Base-by-base conservation (phyloP, 1,140 invertebrate genomes). In the Platorchestia sp. region DNA sequence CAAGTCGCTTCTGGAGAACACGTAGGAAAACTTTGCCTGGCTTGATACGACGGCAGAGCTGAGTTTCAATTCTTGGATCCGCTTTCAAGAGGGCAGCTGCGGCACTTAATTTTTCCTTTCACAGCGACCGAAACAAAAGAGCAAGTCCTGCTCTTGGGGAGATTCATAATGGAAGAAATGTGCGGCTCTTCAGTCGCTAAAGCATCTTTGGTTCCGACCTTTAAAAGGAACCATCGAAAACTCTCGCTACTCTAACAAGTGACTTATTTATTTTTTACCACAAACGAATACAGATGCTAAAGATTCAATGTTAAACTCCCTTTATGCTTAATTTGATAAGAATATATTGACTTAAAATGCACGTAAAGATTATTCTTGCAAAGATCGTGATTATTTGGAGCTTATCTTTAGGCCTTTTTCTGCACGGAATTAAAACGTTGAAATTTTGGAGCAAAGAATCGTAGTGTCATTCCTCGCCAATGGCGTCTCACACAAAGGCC, bases 11-110 rank as follows among this genome's bases (percentile, higher is more conserved):
- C 45, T 47, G 22, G 45, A 0, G 41, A n/a, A 47, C 91, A 93
- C 91, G n/a, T 47, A 93, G 44, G 91, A 93, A 89, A 93, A 93
- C 44, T 93, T 93, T 93, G 40, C 91, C 45, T 45, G 41, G 41
- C 41, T 40, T 44, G 5, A 44, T 36, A 42, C 41, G 87, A 44
- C 91, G 45, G 91, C 91, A 10, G 91, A 45, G 91, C 44, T 47
- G 44, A 47, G 44, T 93, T 93, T 93, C 91, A 93, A 45, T 93
- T 93, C 91, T 93, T 93, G 41, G 91, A n/a, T 93, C 19, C 41
- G 45, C 45, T 93, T 45, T 45, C 91, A n/a, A 36, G 10, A 27
- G 45, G 91, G 43, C 91, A 45, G 91, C 91, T 93, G 45, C 91
- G 41, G 14, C 91, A 47, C 40, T 93, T 93, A 93, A 45, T 93